phyloP scores from a whole-genome alignment of 2,888 invertebrate genomes.

The Apamea epomidion region DNA sequence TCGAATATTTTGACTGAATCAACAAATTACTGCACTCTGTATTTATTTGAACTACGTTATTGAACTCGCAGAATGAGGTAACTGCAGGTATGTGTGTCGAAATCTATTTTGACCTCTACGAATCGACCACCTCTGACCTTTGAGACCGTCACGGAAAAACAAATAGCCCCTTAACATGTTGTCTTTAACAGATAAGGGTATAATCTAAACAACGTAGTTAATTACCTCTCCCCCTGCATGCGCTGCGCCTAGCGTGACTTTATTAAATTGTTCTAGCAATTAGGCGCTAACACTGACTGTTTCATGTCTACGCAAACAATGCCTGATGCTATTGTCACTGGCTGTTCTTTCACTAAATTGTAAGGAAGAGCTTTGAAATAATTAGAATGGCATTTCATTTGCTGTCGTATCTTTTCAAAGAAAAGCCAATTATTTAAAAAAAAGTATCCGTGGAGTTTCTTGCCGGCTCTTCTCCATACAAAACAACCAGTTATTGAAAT shows the following conservation, averaged over 20 bases:
- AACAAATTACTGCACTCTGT: background rate
- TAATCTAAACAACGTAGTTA: constrained; percentile 30
- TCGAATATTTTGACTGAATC: background rate
- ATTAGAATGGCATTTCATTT: background rate
- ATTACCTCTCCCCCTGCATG: constrained; percentile 23
- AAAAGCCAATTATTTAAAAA: background rate
- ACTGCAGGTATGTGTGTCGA: background rate
- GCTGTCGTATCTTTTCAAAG: background rate
- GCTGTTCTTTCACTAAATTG: background rate
- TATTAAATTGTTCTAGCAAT: constrained; percentile 61
- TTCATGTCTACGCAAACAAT: constrained; percentile 39
- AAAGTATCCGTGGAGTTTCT: background rate
- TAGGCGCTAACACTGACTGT: constrained; percentile 44
- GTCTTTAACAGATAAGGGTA: constrained; percentile 40
- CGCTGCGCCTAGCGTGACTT: constrained; percentile 42
- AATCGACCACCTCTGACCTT: background rate
- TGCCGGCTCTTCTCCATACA: background rate
- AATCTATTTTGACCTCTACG: background rate
- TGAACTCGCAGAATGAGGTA: background rate
- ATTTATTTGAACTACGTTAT: background rate
- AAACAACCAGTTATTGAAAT: background rate
- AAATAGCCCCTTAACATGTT: constrained; percentile 19
- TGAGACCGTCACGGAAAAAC: constrained; percentile 16
- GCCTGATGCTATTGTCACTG: constrained; percentile 18
- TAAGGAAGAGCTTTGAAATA: constrained; percentile 13